phyloP scores from a whole-genome alignment of 2,888 invertebrate genomes.

The Timema podura region DNA sequence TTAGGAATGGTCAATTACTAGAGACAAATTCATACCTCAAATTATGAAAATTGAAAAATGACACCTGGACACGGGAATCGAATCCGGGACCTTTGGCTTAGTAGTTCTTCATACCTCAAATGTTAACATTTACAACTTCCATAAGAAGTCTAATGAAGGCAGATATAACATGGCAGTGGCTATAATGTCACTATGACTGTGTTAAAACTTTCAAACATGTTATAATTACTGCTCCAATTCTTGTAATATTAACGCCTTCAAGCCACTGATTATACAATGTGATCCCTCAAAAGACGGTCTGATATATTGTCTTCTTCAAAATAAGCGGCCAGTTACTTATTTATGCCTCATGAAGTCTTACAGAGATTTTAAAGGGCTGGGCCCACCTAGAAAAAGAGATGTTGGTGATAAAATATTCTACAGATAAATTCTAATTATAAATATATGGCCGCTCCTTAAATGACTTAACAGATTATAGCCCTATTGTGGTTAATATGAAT shows the following conservation, averaged over 20 bases:
- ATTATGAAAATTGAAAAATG: too few relatives aligned
- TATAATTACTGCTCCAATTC: constrained; percentile 25
- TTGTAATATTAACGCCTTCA: constrained; percentile 25
- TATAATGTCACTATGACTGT: constrained; percentile 14
- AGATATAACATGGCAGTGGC: not conserved
- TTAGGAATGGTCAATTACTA: constrained; percentile 22
- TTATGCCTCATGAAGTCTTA: constrained; percentile 39
- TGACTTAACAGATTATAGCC: constrained; percentile 19
- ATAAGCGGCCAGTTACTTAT: constrained; percentile 40
- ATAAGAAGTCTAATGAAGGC: constrained; percentile 19
- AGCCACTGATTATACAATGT: constrained; percentile 23
- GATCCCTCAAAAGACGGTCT: constrained; percentile 30
- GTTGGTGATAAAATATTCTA: constrained; percentile 18
- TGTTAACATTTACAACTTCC: constrained; percentile 19
- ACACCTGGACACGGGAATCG: too few relatives aligned
- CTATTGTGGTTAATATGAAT: not conserved
- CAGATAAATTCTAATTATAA: constrained; percentile 13
- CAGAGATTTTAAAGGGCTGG: constrained; percentile 35
- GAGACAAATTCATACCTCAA: too few relatives aligned
- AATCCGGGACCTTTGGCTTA: too few relatives aligned
- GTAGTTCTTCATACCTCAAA: constrained; percentile 20
- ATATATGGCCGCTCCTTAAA: constrained; percentile 10
- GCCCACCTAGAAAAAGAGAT: constrained; percentile 38
- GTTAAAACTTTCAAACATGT: not conserved
- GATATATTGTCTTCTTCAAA: constrained; percentile 30